phyloP scores from a whole-genome alignment of 1,140 invertebrate species.

The Luehdorfia chinensis region DNA sequence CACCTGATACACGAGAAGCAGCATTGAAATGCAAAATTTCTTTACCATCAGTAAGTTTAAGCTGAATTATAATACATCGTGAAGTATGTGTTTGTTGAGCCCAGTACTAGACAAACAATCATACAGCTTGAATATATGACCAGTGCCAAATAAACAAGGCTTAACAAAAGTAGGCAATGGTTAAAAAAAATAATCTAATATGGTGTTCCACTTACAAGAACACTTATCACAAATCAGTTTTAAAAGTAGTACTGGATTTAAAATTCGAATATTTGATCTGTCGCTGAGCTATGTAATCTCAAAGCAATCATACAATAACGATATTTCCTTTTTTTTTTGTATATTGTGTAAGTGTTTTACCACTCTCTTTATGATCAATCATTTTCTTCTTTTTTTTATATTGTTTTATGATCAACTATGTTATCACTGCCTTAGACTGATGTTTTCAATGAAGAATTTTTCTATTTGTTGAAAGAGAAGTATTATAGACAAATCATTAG shows the following conservation, averaged over 20 bases:
- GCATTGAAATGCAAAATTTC: not conserved
- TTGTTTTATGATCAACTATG: constrained; percentile 35
- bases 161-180: not conserved
- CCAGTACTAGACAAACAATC: not conserved
- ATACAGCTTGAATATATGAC: not conserved
- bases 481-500: constrained; percentile 54
- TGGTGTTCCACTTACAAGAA: too few species aligned
- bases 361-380: constrained; percentile 40
- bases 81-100: not conserved
- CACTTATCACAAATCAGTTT: too few species aligned
- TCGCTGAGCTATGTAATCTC: constrained; percentile 29
- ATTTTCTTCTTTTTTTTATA: not conserved
- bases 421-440: constrained; percentile 74
- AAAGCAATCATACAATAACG: not conserved
- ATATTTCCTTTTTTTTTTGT: not conserved
- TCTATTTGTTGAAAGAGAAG: constrained; percentile 56
- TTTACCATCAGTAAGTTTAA: too few species aligned
- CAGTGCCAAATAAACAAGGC: constrained; percentile 10
- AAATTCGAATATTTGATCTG: too few species aligned
- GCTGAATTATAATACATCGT: too few species aligned
- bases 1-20: not conserved
- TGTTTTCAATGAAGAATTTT: constrained; percentile 64
- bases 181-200: too few species aligned
- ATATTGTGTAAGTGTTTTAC: constrained; percentile 14
- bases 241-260: too few species aligned